phyloP scores from a whole-genome alignment of 1,140 invertebrate species.

The Galendromus occidentalis region DNA sequence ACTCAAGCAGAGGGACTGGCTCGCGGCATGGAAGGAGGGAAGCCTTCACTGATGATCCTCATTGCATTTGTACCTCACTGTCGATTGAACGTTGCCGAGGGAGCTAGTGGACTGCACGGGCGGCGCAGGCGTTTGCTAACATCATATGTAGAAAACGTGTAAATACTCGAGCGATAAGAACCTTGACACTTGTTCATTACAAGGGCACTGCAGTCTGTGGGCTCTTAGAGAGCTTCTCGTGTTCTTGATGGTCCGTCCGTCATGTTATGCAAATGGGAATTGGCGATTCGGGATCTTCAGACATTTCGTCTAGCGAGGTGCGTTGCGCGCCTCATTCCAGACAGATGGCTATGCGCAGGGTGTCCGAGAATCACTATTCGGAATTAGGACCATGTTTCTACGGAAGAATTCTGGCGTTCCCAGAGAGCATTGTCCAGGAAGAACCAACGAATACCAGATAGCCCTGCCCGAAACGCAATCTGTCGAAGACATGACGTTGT shows the following conservation, averaged over 20 bases:
- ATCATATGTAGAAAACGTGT: background rate
- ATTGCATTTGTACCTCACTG: background rate
- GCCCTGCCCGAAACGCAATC: too few species aligned
- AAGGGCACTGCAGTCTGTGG: background rate
- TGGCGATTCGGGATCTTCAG: background rate
- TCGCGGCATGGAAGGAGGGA: background rate
- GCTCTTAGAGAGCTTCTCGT: background rate
- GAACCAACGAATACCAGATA: too few species aligned
- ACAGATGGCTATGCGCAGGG: too few species aligned
- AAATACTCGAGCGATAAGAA: background rate
- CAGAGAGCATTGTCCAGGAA: too few species aligned
- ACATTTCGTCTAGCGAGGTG: too few species aligned
- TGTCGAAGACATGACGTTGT: too few species aligned
- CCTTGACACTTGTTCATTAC: background rate
- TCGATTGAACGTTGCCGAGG: background rate
- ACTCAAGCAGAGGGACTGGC: too few species aligned
- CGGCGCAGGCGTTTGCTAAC: background rate
- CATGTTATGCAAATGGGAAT: slow-evolving; percentile 1
- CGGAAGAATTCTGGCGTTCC: too few species aligned
- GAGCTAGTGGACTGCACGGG: background rate
- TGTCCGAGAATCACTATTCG: too few species aligned
- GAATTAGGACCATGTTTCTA: too few species aligned
- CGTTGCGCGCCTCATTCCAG: too few species aligned
- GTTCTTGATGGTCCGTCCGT: slow-evolving; percentile 8
- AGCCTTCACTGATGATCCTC: background rate